phyloP scores from a whole-genome alignment of 2,888 invertebrate species.

The Callyntrura sp. region DNA sequence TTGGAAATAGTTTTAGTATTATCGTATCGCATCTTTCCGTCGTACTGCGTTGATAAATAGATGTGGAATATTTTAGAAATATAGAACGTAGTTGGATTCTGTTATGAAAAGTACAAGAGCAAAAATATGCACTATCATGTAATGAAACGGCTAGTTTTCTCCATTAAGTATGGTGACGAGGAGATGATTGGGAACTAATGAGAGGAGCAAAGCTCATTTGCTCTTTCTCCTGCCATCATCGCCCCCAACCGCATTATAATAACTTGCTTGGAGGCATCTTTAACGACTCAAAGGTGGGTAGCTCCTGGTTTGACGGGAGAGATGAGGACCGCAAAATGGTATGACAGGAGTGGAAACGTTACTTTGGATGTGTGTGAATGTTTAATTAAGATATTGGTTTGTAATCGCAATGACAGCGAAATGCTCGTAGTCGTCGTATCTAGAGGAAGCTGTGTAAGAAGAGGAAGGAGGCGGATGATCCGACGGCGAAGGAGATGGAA shows the following conservation, averaged over 20 bases:
- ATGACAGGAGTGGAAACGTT: neutral
- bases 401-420: neutral
- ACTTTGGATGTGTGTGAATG: neutral
- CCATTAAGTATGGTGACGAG: neutral
- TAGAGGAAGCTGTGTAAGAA: neutral
- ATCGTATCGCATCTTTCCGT: neutral
- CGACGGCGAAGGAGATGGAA: conserved; percentile 26
- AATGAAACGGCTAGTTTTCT: neutral
- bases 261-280: neutral
- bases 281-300: neutral
- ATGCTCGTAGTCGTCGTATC: neutral
- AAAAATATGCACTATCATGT: neutral
- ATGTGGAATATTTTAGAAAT: neutral
- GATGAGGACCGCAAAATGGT: neutral
- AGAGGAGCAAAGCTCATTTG: neutral
- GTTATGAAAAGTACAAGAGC: neutral
- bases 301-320: neutral
- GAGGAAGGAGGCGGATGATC: neutral
- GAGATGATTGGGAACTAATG: conserved; percentile 38
- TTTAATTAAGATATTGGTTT: neutral
- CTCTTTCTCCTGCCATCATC: neutral
- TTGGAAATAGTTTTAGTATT: neutral
- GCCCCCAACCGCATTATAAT: neutral
- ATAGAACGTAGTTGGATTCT: conserved; percentile 1
- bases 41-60: neutral